These are phyloP conservation scores for Aegithalos caudatus DNA, from an alignment of 2,113 vertebrate genomes.

Conservation along the genomic window DNA sequence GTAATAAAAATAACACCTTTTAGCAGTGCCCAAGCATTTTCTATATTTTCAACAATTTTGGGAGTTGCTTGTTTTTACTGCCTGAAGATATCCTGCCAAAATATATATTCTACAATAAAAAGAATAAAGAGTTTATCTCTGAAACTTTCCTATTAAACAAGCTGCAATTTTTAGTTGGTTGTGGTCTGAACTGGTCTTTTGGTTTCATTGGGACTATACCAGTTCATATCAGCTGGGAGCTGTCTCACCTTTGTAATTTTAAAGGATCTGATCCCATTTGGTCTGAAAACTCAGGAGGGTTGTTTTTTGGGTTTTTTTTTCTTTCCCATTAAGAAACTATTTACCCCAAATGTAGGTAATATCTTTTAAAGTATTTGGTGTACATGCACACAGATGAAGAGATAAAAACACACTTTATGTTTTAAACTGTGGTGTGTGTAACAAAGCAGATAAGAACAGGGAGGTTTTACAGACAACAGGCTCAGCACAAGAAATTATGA, in stretches of 20 bases:
- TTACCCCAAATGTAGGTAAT: background rate
- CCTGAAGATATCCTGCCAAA: background rate
- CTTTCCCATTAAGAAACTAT: background rate
- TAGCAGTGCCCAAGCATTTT: background rate
- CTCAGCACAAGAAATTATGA: background rate
- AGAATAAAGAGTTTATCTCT: background rate
- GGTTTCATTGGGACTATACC: background rate
- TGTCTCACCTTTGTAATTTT: background rate
- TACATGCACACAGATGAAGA: background rate
- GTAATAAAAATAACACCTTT: conserved; percentile 34
- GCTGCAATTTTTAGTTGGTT: background rate
- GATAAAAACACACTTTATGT: background rate
- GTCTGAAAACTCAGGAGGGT: background rate
- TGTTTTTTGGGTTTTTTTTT: background rate
- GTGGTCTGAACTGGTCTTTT: background rate
- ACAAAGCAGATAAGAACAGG: background rate
- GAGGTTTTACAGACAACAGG: background rate
- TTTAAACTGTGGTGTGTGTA: background rate
- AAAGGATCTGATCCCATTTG: background rate
- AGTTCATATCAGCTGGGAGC: background rate
- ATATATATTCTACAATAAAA: background rate
- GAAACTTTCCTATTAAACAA: background rate
- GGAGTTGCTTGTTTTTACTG: background rate
- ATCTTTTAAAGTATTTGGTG: background rate
- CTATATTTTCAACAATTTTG: background rate